Evolutionary conservation across 2,113 vertebrate genomes (phyloP), one percentile per base, ranked within the genome.

Genomic region (Oenanthe melanoleuca): DNA sequence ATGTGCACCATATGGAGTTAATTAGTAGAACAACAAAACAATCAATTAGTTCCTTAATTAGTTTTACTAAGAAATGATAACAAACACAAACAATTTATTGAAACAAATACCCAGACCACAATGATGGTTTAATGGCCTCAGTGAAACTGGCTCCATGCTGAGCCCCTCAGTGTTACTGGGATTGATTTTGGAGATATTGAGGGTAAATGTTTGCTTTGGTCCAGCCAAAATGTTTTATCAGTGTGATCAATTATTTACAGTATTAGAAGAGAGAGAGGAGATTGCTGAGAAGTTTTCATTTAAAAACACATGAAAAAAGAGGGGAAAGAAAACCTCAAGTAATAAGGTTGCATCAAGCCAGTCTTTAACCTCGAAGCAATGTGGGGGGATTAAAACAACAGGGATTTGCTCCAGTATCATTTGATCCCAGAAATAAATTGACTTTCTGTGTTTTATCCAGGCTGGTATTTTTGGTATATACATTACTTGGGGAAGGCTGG

Each of bases 31-130:
- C 97, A 98, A 98, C 98, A 98, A 98, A 98, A 98, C 98, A 98
- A 98, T 98, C 98, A 98, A 98, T 98, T 98, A 98, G 97, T 98
- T 97, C 93, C 97, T 97, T 98, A 98, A 98, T 98, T 98, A 98
- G 98, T 98, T 98, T 98, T 97, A 96, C 97, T 83, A 97, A 98
- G 98, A 98, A 98, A 98, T 97, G 97, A 97, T 98, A 98, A 98
- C 97, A 98, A 98, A 98, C 94, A 96, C 96, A 97, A 98, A 98
- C 96, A 97, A 96, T 98, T 97, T 97, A 97, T 98, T 97, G 97
- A 97, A 96, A 97, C 96, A 97, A 97, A 97, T 96, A 96, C 92
- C 91, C 74, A 71, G 96, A 93, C 97, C 14, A 38, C 94, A 91
- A 86, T 96, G 98, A 95, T 95, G 88, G 95, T 96, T 97, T 97